Evolutionary conservation across 2,797 vertebrate genomes (phyloP).

Genomic region (Chaunax sp.): DNA sequence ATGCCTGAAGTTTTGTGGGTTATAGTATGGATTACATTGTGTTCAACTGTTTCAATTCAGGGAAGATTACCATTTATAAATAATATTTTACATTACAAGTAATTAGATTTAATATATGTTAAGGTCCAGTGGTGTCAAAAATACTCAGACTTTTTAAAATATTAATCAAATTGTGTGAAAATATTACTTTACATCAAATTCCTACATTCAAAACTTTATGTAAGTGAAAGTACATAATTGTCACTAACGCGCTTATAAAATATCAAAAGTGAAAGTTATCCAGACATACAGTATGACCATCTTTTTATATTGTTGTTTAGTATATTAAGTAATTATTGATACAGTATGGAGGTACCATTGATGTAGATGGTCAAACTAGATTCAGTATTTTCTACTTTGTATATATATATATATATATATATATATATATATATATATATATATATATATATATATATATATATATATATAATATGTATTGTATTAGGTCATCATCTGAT

Average conservation of each 20-base stretch:
- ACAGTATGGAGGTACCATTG: neutral
- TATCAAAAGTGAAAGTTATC: neutral
- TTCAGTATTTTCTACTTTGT: neutral
- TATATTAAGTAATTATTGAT: too few species aligned
- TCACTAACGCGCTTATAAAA: neutral
- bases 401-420: too few species aligned
- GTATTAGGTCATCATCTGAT: too few species aligned
- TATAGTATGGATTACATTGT: conserved; percentile 21
- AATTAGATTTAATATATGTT: conserved; percentile 7
- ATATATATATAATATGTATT: too few species aligned
- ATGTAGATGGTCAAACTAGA: accelerated
- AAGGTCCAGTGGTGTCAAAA: neutral
- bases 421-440: too few species aligned
- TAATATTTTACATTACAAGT: neutral
- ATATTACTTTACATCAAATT: neutral
- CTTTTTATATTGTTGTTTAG: too few species aligned
- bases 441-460: too few species aligned
- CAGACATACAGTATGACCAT: too few species aligned
- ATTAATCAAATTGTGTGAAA: neutral
- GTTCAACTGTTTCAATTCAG: conserved; percentile 2
- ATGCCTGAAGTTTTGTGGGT: conserved; percentile 54
- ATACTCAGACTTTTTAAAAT: neutral
- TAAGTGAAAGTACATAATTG: neutral
- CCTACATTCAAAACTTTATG: neutral
- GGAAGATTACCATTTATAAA: neutral